Evolutionary conservation across 1,140 invertebrate genomes (phyloP).

Genomic region (Brachionus sp.): DNA sequence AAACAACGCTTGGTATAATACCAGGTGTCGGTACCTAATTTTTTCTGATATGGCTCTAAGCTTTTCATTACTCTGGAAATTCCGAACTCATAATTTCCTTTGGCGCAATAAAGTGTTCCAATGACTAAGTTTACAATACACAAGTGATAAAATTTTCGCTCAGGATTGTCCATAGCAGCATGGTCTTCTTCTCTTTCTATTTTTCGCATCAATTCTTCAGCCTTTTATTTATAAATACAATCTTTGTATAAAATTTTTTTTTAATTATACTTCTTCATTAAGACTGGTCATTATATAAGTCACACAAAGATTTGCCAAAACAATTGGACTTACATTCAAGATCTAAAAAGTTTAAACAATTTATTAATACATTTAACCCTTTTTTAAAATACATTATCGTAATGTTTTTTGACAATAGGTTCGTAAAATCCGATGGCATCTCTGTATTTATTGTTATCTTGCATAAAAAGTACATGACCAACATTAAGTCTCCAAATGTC

Average conservation of each 20-base stretch:
- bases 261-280: constrained; percentile 77
- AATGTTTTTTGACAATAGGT: constrained; percentile 92
- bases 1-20: constrained; percentile 93
- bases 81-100: constrained; percentile 98
- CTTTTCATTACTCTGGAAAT: constrained; percentile 95
- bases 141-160: constrained; percentile 90
- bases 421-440: constrained; percentile 97
- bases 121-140: constrained; percentile 99
- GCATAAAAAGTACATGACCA: constrained; percentile 98
- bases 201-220: constrained; percentile 95
- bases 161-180: constrained; percentile 79
- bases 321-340: constrained; percentile 87
- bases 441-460: constrained; percentile 95
- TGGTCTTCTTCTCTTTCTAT: constrained; percentile 97
- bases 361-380: not conserved
- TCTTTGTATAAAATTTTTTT: not conserved
- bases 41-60: constrained; percentile 88
- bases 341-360: constrained; percentile 64
- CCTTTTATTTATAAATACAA: constrained; percentile 59
- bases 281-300: constrained; percentile 98
- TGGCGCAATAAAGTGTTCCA: constrained; percentile 92
- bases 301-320: constrained; percentile 95
- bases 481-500: constrained; percentile 96
- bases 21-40: constrained; percentile 93
- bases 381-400: constrained; percentile 70